A percentile compares a stretch with the other conserved stretches of the same genome.
phyloP scores from a whole-genome alignment of 2,113 vertebrate species.

The Poicephalus meyeri region DNA sequence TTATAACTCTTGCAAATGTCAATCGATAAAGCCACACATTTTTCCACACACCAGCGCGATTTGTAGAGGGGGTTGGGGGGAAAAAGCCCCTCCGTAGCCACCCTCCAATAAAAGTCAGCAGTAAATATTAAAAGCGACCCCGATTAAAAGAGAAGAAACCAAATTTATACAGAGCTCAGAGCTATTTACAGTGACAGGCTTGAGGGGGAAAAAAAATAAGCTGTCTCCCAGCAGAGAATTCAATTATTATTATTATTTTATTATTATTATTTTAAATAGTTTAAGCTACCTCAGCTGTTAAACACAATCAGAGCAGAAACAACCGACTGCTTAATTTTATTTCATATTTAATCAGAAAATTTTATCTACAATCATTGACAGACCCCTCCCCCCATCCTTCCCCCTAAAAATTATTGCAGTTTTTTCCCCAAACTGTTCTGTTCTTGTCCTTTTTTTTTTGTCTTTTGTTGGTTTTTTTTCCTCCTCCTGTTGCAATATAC shows the following conservation, averaged over 20 bases:
- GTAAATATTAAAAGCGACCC: background rate
- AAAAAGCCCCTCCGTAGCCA: accelerated
- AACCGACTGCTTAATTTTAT: slow-evolving; percentile 63
- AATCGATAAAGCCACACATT: slow-evolving; percentile 1
- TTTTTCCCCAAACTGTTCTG: slow-evolving; percentile 63
- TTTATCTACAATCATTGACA: slow-evolving; percentile 72
- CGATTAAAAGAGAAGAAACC: slow-evolving; percentile 58
- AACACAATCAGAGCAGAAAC: slow-evolving; percentile 75
- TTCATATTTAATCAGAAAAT: slow-evolving; percentile 70
- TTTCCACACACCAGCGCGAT: slow-evolving; percentile 21
- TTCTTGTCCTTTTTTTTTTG: background rate
- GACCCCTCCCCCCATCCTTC: slow-evolving; percentile 48
- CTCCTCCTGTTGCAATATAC: slow-evolving; percentile 8
- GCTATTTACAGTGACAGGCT: slow-evolving; percentile 69
- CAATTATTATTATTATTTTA: slow-evolving; percentile 62
- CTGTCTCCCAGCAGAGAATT: slow-evolving; percentile 66
- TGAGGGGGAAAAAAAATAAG: slow-evolving; percentile 59
- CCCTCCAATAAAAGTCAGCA: background rate
- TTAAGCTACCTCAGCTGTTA: slow-evolving; percentile 76
- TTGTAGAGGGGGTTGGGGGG: background rate
- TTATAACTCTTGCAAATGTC: slow-evolving; percentile 4
- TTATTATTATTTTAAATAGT: slow-evolving; percentile 76
- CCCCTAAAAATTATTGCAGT: slow-evolving; percentile 75
- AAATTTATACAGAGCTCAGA: slow-evolving; percentile 68
- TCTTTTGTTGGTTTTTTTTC: background rate